Evolutionary conservation across 2,113 vertebrate species (phyloP).

Genomic region (Thalassarche chlororhynchos): DNA sequence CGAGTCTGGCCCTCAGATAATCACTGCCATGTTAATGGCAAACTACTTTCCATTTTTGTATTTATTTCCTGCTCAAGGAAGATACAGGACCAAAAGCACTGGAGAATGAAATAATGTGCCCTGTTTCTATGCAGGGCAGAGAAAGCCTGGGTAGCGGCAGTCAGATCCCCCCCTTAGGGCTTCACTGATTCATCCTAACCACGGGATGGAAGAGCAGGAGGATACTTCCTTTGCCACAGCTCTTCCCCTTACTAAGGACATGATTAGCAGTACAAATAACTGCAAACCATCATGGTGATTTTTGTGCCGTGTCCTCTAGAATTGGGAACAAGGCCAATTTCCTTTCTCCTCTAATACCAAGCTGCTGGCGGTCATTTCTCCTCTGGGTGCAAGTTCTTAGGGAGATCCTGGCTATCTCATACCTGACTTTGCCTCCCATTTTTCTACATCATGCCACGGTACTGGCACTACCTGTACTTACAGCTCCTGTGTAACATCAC

Average conservation of each 20-base stretch:
- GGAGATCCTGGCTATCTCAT: background rate
- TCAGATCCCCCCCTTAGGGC: background rate
- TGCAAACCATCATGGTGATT: background rate
- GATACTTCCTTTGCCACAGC: background rate
- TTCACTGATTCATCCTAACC: background rate
- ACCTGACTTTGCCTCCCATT: background rate
- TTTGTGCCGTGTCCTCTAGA: background rate
- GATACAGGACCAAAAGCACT: background rate
- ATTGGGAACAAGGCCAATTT: background rate
- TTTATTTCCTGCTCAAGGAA: constrained; percentile 17
- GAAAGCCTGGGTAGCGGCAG: background rate
- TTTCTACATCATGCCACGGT: background rate
- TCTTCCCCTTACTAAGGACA: background rate
- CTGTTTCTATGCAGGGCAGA: background rate
- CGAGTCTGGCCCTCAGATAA: constrained; percentile 21
- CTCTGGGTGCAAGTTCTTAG: background rate
- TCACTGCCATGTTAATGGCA: constrained; percentile 44
- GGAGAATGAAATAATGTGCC: background rate
- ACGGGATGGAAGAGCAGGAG: background rate
- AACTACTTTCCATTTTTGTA: constrained; percentile 39
- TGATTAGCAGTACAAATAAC: background rate
- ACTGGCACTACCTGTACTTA: background rate
- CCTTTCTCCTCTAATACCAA: background rate
- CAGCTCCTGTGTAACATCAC: background rate
- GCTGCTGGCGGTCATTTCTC: background rate